Evolutionary conservation across 2,113 vertebrate genomes (phyloP), one percentile per base, ranked within the genome.

Genomic region (Sylvietta virens): DNA sequence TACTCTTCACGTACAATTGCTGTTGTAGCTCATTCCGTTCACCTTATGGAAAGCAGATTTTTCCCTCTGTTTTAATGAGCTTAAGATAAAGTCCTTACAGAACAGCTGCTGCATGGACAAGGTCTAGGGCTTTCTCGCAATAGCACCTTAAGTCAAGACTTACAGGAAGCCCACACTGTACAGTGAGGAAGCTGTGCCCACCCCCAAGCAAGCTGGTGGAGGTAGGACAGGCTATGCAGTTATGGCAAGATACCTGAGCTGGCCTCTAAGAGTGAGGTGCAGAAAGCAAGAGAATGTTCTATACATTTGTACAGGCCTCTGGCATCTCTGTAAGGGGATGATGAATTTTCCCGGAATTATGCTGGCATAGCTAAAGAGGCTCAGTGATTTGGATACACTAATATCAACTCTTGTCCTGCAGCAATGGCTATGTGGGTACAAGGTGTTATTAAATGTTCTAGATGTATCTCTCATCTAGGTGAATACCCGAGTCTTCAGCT

Each of bases 51-150:
- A 95, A 92, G 95, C 81, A 87, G 95, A 92, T 95, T 92, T 95
- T 71, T 91, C 72, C 73, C 84, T 76, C 73, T 91, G 50, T 80
- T 95, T 93, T 93, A 95, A 95, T 91, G 81, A 88, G 94, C 94
- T 95, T 95, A 96, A 90, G 91, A 70, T 93, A 96, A 95, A 95
- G 79, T 62, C 87, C 61, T 89, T 90, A 86, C 26, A 94, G 94
- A 88, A 90, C 93, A 97, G 87, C 92, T 97, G 96, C 66, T 88
- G 62, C 85, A 50, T 66, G 62, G 71, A 91, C 42, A 56, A 83
- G 56, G 93, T 80, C 84, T 87, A 54, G 0, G 0, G 81, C 65
- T 89, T 45, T 77, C 73, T 92, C 0, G 0, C 89, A 85, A 69
- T 8, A 86, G 73, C 1, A 3, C 65, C 44, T 81, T 67, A 30